Conservation (phyloP, 2,888 invertebrate genomes). For the Polydrusus tereticollis region DNA sequence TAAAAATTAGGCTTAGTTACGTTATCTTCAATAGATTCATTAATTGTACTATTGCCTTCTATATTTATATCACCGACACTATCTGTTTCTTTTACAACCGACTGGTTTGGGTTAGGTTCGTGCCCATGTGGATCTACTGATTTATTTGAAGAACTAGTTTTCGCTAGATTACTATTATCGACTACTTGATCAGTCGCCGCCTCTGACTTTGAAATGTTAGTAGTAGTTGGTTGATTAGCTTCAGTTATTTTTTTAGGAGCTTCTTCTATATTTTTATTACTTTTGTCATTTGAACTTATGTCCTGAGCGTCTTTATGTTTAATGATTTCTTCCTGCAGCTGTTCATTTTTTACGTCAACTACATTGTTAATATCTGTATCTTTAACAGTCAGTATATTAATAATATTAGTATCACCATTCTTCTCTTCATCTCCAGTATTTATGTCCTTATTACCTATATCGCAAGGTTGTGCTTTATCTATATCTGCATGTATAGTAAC, state of each 20-base stretch:
- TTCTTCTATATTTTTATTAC: not conserved
- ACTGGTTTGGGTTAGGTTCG: no score
- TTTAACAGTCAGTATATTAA: no score
- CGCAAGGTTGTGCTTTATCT: not conserved
- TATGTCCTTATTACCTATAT: not conserved
- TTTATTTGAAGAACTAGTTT: not conserved
- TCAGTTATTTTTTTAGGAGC: not conserved
- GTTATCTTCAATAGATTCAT: not conserved
- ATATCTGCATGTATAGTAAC: not conserved
- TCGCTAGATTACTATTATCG: not conserved
- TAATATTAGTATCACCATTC: no score
- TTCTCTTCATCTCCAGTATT: not conserved
- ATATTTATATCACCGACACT: not conserved
- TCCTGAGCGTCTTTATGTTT: no score
- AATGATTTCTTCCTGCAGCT: no score
- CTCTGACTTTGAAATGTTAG: not conserved
- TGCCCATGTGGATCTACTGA: not conserved
- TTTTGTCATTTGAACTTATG: no score
- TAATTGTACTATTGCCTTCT: not conserved
- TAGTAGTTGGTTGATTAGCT: not conserved
- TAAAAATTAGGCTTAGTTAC: conserved; percentile 43
- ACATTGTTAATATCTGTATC: no score
- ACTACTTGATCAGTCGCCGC: not conserved
- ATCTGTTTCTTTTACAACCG: not conserved
- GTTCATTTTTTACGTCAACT: no score